A percentile compares a stretch with the other conserved stretches of the same genome.
Conservation (phyloP, 2,113 vertebrate species). For the Limanda limanda region DNA sequence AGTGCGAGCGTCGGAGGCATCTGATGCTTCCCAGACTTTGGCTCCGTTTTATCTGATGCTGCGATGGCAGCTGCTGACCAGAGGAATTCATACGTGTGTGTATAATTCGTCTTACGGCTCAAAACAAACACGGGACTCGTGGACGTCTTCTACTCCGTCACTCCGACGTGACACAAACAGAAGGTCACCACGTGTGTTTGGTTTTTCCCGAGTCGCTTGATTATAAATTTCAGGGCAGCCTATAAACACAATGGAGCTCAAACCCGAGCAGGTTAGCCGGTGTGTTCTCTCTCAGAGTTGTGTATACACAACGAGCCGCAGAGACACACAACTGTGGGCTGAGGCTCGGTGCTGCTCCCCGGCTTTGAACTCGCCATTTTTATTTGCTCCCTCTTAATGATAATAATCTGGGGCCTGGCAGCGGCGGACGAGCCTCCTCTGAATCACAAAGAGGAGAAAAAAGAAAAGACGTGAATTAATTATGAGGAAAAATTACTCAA, state of each 20-base stretch:
- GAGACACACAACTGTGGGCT: slow-evolving; percentile 14
- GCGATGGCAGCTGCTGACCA: slow-evolving; percentile 80
- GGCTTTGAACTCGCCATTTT: slow-evolving; percentile 58
- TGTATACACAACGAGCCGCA: background rate
- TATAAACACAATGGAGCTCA: slow-evolving; percentile 21
- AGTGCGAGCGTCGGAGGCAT: slow-evolving; percentile 73
- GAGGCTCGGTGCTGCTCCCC: slow-evolving; percentile 25
- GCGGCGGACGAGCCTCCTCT: slow-evolving; percentile 61
- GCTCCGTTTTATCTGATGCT: slow-evolving; percentile 79
- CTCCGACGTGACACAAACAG: slow-evolving; percentile 62
- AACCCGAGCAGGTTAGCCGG: slow-evolving; percentile 14
- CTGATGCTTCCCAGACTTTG: slow-evolving; percentile 79
- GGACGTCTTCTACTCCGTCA: slow-evolving; percentile 63
- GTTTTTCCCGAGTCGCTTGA: slow-evolving; percentile 29
- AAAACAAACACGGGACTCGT: slow-evolving; percentile 72
- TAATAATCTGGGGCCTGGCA: slow-evolving; percentile 51
- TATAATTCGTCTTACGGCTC: slow-evolving; percentile 79
- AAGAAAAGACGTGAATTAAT: slow-evolving; percentile 76
- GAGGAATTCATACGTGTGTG: slow-evolving; percentile 80
- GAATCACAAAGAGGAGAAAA: slow-evolving; percentile 52
- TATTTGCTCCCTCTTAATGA: slow-evolving; percentile 65
- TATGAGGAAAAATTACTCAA: slow-evolving; percentile 82
- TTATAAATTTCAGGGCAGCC: slow-evolving; percentile 11
- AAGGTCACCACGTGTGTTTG: slow-evolving; percentile 38
- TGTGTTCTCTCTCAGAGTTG: slow-evolving; percentile 9